Base-by-base conservation (phyloP, 2,797 vertebrate genomes). In the Luscinia luscinia region DNA sequence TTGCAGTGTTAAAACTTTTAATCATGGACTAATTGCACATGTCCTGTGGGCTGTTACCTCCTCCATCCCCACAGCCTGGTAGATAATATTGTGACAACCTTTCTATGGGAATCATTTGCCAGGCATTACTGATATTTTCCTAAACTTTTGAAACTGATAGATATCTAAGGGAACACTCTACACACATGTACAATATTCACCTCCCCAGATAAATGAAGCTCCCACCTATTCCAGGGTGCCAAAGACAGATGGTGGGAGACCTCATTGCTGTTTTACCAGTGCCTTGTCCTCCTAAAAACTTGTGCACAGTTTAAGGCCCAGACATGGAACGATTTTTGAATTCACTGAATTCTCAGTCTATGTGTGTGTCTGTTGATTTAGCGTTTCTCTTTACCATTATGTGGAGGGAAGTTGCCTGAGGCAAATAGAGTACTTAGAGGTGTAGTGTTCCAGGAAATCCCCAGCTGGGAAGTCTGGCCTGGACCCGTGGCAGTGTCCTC, bases 391-490 rank as follows among this genome's bases (percentile, higher is more conserved):
- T 74, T 16, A 77, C 68, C 86, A 66, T 86, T 66, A 82, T 3
- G 9, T 51, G 62, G 57, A 93, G 52, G 58, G 62, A 94, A 85
- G 70, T 22, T 84, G 93, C 92, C 90, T 43, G 69, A 95, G 90
- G 91, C 95, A 94, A 96, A 93, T 80, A 46, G 27, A 84, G 64
- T 91, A 91, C 92, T 96, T 93, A 95, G 80, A 79, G 75, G 46
- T 66, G 36, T 45, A 54, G 27, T 19, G 40, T 72, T 79, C 83
- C 67, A 87, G 87, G 74, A 92, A 92, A 87, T 4, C 43, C 77
- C 61, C 40, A 18, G 23, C 75, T 4, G 30, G 52, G 54, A 54
- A 93, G 61, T 45, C 20, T 5, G 62, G 46, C 77, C 74, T 3
- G n/a, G 46, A 61, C 63, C 40, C 0, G 0, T 46, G 58, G 59